phyloP scores from a whole-genome alignment of 2,888 invertebrate genomes.

The Pristionchus maxplancki region DNA sequence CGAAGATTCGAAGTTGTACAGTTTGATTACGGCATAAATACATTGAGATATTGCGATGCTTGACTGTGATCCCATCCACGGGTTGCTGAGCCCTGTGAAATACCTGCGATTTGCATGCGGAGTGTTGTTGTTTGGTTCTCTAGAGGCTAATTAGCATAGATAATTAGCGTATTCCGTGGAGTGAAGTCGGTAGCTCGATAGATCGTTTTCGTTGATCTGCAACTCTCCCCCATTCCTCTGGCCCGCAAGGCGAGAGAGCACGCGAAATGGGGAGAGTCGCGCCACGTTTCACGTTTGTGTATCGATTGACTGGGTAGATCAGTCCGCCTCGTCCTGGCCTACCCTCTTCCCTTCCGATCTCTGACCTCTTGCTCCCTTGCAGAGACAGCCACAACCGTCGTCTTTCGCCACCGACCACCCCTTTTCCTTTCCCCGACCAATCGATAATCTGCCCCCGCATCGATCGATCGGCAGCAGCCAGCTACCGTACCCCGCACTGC shows the following conservation, averaged over 20 bases:
- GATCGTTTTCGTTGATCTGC: no score
- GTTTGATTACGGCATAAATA: slow-evolving; percentile 7
- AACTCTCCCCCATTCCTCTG: no score
- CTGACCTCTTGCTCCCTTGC: background rate
- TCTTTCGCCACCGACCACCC: background rate
- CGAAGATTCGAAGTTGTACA: slow-evolving; percentile 1
- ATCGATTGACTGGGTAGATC: slow-evolving; percentile 38
- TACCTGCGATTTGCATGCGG: background rate
- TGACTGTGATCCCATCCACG: background rate
- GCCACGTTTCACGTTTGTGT: background rate
- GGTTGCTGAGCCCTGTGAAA: slow-evolving; percentile 20
- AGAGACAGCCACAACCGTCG: background rate
- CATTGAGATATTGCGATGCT: background rate
- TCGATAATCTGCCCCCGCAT: background rate
- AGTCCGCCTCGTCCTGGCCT: background rate
- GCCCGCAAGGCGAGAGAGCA: background rate
- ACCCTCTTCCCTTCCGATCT: background rate
- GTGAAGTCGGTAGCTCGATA: background rate
- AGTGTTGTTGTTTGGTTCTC: background rate
- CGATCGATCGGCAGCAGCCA: slow-evolving; percentile 25
- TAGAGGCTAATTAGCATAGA: background rate
- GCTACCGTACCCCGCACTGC: slow-evolving; percentile 19
- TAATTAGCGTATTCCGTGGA: background rate
- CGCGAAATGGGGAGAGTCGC: background rate
- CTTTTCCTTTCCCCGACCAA: background rate